These are phyloP conservation scores for Hemibagrus guttatus DNA, from an alignment of 2,797 vertebrate genomes.

Conservation along the genomic window DNA sequence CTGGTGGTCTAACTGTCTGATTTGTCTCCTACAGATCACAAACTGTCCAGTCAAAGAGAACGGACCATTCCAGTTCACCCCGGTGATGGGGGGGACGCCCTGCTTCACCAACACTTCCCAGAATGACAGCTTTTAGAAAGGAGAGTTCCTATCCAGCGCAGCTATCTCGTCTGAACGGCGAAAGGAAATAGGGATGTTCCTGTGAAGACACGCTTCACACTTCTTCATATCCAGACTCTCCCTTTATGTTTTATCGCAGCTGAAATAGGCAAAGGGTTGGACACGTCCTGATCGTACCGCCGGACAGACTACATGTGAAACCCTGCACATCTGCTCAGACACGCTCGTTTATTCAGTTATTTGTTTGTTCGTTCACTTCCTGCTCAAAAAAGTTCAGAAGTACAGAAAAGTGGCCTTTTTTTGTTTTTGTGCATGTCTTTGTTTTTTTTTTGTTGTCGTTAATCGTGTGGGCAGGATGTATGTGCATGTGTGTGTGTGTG, in stretches of 20 bases:
- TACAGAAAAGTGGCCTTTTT: conserved; percentile 30
- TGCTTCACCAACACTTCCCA: conserved; percentile 70
- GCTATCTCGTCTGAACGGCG: conserved; percentile 30
- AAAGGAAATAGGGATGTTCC: conserved; percentile 12
- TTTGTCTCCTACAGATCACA: conserved; percentile 62
- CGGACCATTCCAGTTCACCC: conserved; percentile 54
- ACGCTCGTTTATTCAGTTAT: conserved; percentile 2
- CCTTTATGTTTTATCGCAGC: conserved; percentile 12
- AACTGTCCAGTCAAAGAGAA: conserved; percentile 60
- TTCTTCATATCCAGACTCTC: conserved; percentile 33
- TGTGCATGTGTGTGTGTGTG: not conserved
- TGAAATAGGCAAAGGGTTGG: conserved; percentile 26
- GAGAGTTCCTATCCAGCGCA: conserved; percentile 19
- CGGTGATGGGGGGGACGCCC: conserved; percentile 59
- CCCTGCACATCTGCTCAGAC: conserved; percentile 13
- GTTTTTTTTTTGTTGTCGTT: not conserved
- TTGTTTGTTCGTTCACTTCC: conserved; percentile 17
- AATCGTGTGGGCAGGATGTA: conserved; percentile 8
- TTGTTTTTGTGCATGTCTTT: conserved; percentile 17
- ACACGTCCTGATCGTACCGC: not conserved
- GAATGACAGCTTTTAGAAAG: conserved; percentile 54
- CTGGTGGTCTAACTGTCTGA: not conserved
- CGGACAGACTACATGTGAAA: not conserved
- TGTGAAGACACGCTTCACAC: conserved; percentile 11
- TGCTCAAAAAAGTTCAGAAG: conserved; percentile 26